A percentile compares a stretch with the other conserved stretches of the same genome.
Conservation (phyloP, 1,140 invertebrate species). For the Hormaphis cornu region DNA sequence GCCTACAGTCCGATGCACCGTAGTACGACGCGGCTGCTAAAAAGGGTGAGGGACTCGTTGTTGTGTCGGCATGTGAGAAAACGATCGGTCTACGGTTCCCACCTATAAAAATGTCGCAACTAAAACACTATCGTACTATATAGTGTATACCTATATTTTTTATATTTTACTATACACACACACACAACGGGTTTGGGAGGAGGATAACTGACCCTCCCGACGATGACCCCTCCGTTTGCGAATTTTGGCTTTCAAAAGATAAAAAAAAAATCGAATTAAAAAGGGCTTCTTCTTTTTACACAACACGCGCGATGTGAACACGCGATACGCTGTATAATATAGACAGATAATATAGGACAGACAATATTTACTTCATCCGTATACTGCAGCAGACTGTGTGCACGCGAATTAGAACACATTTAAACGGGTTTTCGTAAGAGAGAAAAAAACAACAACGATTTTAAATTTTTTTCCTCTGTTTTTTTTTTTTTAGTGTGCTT, state of each 20-base stretch:
- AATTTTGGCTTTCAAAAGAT: neutral
- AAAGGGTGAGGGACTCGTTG: slow-evolving; percentile 18
- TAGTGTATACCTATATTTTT: too few species aligned
- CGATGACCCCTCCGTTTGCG: neutral
- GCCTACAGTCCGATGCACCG: neutral
- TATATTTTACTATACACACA: too few species aligned
- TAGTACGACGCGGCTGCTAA: neutral
- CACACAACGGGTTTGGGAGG: neutral
- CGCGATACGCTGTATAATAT: neutral
- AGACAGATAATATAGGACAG: too few species aligned
- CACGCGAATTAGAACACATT: too few species aligned
- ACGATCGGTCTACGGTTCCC: slow-evolving; percentile 19
- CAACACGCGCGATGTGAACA: neutral
- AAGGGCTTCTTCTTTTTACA: neutral
- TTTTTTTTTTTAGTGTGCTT: too few species aligned
- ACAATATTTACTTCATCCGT: too few species aligned
- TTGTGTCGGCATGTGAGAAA: slow-evolving; percentile 29
- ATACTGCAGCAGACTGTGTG: too few species aligned
- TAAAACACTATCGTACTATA: slow-evolving; percentile 7
- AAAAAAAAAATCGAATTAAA: neutral
- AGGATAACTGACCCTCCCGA: slow-evolving; percentile 13
- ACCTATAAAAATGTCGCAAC: slow-evolving; percentile 32
- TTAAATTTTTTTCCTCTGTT: too few species aligned
- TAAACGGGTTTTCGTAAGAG: too few species aligned
- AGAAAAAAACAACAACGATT: too few species aligned